phyloP scores from a whole-genome alignment of 2,888 invertebrate genomes.

The Theristus sp. region DNA sequence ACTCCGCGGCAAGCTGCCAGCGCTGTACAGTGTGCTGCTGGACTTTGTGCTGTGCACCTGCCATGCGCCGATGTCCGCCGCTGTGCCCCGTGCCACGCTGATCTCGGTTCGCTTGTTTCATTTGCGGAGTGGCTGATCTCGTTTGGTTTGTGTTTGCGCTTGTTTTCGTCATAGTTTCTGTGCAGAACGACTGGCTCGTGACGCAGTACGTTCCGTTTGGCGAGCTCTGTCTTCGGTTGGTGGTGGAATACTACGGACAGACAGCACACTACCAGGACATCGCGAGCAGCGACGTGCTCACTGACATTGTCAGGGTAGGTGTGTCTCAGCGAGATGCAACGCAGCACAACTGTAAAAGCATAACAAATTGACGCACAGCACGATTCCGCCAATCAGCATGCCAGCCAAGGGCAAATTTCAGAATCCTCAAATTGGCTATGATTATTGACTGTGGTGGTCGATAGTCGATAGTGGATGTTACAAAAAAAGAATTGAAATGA shows the following conservation, averaged over 20 bases:
- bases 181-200: constrained; percentile 50
- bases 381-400: too few species aligned
- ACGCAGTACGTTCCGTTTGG: constrained; percentile 70
- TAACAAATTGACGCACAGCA: too few species aligned
- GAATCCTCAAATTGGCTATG: neutral
- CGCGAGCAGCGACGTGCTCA: constrained; percentile 50
- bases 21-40: constrained; percentile 34
- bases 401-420: neutral
- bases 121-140: too few species aligned
- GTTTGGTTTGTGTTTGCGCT: too few species aligned
- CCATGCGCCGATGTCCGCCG: neutral
- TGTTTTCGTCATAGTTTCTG: too few species aligned
- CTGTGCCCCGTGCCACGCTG: neutral
- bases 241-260: constrained; percentile 52
- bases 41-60: constrained; percentile 27
- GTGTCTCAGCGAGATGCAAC: neutral
- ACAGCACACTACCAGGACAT: constrained; percentile 52
- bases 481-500: too few species aligned
- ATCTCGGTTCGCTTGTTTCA: too few species aligned
- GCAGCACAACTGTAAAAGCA: neutral
- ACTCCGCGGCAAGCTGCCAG: constrained; percentile 42
- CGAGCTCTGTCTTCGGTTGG: constrained; percentile 54
- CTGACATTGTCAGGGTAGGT: constrained; percentile 45
- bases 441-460: neutral
- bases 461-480: too few species aligned